Percentiles rank a stretch among this genome's conserved stretches.
These are phyloP conservation scores for Ciconia nigra DNA, from an alignment of 2,797 vertebrate species.

Conservation along the genomic window DNA sequence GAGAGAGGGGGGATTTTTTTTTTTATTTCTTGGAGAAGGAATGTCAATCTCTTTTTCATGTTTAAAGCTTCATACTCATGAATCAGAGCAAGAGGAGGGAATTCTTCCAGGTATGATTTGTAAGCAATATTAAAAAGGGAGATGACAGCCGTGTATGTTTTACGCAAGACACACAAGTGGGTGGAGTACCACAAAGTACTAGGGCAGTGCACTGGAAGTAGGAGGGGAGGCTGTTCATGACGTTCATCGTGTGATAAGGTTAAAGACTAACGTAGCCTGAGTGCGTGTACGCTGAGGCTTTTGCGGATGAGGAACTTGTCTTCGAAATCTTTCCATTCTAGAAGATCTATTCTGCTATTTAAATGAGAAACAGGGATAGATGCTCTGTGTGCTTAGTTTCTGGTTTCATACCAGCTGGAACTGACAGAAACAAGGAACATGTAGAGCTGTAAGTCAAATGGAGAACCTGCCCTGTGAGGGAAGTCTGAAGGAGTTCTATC, in stretches of 20 bases:
- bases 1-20: not conserved
- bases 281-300: accelerated
- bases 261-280: not conserved
- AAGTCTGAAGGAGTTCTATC: not conserved
- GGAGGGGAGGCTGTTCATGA: not conserved
- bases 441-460: not conserved
- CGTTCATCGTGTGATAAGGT: not conserved
- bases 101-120: not conserved
- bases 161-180: not conserved
- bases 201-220: not conserved
- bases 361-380: not conserved
- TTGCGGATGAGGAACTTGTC: not conserved
- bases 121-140: not conserved
- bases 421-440: not conserved
- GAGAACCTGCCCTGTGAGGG: not conserved
- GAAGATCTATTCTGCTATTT: not conserved
- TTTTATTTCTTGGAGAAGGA: not conserved
- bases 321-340: not conserved
- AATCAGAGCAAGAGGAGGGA: not conserved
- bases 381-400: not conserved
- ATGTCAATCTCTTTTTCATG: not conserved
- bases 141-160: not conserved
- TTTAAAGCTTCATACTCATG: not conserved
- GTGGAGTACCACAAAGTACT: not conserved
- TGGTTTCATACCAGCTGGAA: not conserved